These are phyloP conservation scores for Limnodromus scolopaceus DNA, from an alignment of 2,797 vertebrate species.

Conservation along the genomic window DNA sequence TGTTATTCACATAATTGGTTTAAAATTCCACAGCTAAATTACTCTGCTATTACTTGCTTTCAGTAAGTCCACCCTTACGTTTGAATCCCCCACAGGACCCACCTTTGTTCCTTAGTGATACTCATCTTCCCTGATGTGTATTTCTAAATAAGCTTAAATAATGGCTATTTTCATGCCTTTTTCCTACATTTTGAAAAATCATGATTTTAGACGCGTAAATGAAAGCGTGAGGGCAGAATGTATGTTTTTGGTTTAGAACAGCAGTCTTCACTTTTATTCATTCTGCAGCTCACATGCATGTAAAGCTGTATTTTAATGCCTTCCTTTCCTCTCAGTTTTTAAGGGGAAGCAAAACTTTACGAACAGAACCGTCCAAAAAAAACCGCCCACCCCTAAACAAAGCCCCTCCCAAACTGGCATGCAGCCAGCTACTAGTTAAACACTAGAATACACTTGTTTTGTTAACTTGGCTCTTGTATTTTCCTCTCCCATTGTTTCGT, in stretches of 20 bases:
- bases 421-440: neutral
- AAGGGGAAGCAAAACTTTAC: neutral
- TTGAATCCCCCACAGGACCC: neutral
- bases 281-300: neutral
- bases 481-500: neutral
- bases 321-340: slow-evolving; percentile 1
- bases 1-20: slow-evolving; percentile 49
- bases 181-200: neutral
- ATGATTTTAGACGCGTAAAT: neutral
- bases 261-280: neutral
- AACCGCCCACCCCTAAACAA: neutral
- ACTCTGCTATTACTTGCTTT: slow-evolving; percentile 53
- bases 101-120: slow-evolving; percentile 4
- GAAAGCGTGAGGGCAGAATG: neutral
- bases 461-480: neutral
- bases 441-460: neutral
- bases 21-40: slow-evolving; percentile 55
- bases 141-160: slow-evolving; percentile 36
- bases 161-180: slow-evolving; percentile 7
- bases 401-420: neutral
- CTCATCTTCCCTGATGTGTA: neutral
- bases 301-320: neutral
- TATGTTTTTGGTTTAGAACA: neutral
- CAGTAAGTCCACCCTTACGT: neutral
- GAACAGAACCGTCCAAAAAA: neutral